Percentiles rank a stretch among this genome's conserved stretches.
phyloP scores from a whole-genome alignment of 92 coral and sea anemone genomes.

The Actinostola sp. region DNA sequence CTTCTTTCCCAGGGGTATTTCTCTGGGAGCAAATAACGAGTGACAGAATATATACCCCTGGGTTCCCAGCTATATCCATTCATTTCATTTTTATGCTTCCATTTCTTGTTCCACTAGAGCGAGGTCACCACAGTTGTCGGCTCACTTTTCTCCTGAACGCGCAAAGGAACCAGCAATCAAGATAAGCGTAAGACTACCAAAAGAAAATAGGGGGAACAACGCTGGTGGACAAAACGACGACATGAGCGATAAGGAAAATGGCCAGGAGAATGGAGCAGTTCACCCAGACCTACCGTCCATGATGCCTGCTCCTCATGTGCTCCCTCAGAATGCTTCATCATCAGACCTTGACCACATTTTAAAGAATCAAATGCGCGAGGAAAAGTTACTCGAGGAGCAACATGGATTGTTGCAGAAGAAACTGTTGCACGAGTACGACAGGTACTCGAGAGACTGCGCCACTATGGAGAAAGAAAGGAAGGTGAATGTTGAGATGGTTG shows the following conservation, averaged over 20 bases:
- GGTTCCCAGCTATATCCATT: background rate
- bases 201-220: background rate
- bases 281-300: constrained; percentile 14
- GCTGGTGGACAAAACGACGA: constrained; percentile 22
- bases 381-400: constrained; percentile 69
- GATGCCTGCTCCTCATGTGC: constrained; percentile 9
- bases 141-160: constrained; percentile 50
- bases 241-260: constrained; percentile 13
- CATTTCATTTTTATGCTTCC: background rate
- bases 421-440: constrained; percentile 70
- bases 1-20: too few relatives aligned
- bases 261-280: background rate
- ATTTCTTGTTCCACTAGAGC: constrained; percentile 24
- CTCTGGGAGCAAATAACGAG: too few relatives aligned
- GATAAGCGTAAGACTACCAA: constrained; percentile 33
- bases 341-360: constrained; percentile 61
- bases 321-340: constrained; percentile 46
- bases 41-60: too few relatives aligned
- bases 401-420: constrained; percentile 74
- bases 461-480: constrained; percentile 45
- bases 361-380: constrained; percentile 68
- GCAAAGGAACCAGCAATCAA: constrained; percentile 65
- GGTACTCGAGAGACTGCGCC: constrained; percentile 60
- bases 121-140: constrained; percentile 72
- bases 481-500: constrained; percentile 60